Evolutionary conservation across 2,797 vertebrate genomes (phyloP), one percentile per base, ranked within the genome.

Genomic region (Thalassophryne amazonica): DNA sequence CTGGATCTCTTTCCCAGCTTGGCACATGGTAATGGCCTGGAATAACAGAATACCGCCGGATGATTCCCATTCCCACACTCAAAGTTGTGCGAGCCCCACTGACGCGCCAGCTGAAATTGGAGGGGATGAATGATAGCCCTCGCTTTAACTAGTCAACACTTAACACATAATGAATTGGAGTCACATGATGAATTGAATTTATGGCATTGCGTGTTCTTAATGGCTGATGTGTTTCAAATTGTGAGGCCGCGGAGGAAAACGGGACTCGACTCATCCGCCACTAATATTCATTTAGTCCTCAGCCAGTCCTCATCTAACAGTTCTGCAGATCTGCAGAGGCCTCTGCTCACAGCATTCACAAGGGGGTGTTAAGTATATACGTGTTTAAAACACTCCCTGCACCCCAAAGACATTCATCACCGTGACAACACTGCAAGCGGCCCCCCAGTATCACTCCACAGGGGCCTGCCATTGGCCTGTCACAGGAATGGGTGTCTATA

Each of bases 401-500:
- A 78, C 78, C 80, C 84, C 67, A 58, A 62, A 55, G 90, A 88
- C 87, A 92, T 93, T 91, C 82, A 89, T 93, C 91, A 90, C 76
- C 13, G 70, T 86, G 89, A 90, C 90, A 86, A 73, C 27, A 49
- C 71, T 56, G 83, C 76, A 30, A 76, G 74, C 58, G 69, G 71
- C 79, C 84, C 83, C 78, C 71, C 77, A 70, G 81, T 86, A 91
- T 87, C 89, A 86, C 86, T 84, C 87, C 87, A 52, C 76, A 75
- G 86, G 86, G 90, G 91, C 81, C 76, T 76, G 70, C 62, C 63
- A 54, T 77, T 69, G 81, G 83, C 85, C 89, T 89, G 88, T 87
- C 89, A 86, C 71, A 81, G 79, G 74, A 89, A 84, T 88, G 87
- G 88, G 80, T 90, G 89, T 90, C 91, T 92, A 90, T 91, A 90